A percentile compares a stretch with the other conserved stretches of the same genome.
Evolutionary conservation across 2,797 vertebrate species (phyloP).

Genomic region (Notolabrus celidotus): DNA sequence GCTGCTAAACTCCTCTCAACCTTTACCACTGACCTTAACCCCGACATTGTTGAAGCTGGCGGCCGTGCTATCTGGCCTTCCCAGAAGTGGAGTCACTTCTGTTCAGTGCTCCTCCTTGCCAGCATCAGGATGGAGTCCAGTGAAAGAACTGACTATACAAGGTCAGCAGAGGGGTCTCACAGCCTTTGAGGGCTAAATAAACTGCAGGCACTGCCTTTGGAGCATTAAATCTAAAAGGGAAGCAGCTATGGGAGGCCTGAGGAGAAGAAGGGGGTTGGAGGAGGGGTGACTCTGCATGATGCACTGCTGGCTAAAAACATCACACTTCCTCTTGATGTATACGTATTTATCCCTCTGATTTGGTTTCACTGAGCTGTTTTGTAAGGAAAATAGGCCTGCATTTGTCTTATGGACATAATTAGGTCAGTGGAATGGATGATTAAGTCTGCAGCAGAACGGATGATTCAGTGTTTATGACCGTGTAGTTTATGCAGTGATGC

Average conservation of each 20-base stretch:
- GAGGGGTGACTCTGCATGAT: not conserved
- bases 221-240: constrained; percentile 21
- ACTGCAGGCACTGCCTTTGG: constrained; percentile 34
- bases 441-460: constrained; percentile 45
- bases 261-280: not conserved
- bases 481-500: constrained; percentile 30
- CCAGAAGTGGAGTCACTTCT: constrained; percentile 30
- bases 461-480: constrained; percentile 52
- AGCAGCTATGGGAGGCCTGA: constrained; percentile 4
- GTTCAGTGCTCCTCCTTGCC: constrained; percentile 41
- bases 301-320: constrained; percentile 17
- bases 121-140: constrained; percentile 48
- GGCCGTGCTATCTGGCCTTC: constrained; percentile 35
- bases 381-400: constrained; percentile 12
- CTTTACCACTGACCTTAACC: constrained; percentile 47
- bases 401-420: constrained; percentile 54
- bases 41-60: constrained; percentile 21
- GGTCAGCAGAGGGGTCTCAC: constrained; percentile 54
- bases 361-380: constrained; percentile 17
- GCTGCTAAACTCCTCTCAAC: constrained; percentile 40
- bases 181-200: constrained; percentile 58
- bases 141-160: constrained; percentile 49
- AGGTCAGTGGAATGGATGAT: constrained; percentile 55
- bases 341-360: constrained; percentile 5
- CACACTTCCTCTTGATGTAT: constrained; percentile 1